Percentiles rank a stretch among this genome's conserved stretches.
Evolutionary conservation across 1,140 invertebrate species (phyloP).

Genomic region (Venustaconcha ellipsiformis): DNA sequence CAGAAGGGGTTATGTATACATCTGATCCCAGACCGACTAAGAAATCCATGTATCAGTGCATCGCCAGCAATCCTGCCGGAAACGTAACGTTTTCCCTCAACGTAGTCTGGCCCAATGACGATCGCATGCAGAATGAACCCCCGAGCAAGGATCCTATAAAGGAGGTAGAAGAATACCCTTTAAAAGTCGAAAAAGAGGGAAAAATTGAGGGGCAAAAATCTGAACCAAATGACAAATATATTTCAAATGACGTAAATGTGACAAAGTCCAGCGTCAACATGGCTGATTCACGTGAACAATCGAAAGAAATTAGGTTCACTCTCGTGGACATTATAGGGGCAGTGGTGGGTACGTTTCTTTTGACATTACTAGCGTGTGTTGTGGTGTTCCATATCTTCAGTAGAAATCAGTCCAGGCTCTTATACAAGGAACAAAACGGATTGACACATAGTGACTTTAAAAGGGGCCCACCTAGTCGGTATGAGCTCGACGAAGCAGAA

Average conservation of each 20-base stretch:
- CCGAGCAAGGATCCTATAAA: slow-evolving; percentile 33
- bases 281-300: too few relatives aligned
- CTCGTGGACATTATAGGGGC: slow-evolving; percentile 63
- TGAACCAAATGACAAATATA: too few relatives aligned
- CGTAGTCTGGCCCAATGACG: slow-evolving; percentile 58
- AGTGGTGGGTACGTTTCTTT: slow-evolving; percentile 64
- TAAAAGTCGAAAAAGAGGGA: not conserved
- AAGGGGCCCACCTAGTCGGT: slow-evolving; percentile 23
- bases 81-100: slow-evolving; percentile 66
- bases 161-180: not conserved
- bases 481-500: slow-evolving; percentile 30
- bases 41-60: slow-evolving; percentile 61
- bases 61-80: slow-evolving; percentile 66
- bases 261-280: too few relatives aligned
- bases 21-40: slow-evolving; percentile 42
- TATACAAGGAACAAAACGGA: slow-evolving; percentile 15
- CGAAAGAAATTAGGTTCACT: slow-evolving; percentile 39
- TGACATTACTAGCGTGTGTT: slow-evolving; percentile 62
- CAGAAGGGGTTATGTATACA: slow-evolving; percentile 57
- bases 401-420: slow-evolving; percentile 34
- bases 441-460: slow-evolving; percentile 1
- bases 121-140: slow-evolving; percentile 18
- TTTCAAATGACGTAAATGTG: too few relatives aligned
- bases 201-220: too few relatives aligned
- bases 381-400: slow-evolving; percentile 60